Evolutionary conservation across 1,140 invertebrate species (phyloP).

Genomic region (Pseudoatta argentina): DNA sequence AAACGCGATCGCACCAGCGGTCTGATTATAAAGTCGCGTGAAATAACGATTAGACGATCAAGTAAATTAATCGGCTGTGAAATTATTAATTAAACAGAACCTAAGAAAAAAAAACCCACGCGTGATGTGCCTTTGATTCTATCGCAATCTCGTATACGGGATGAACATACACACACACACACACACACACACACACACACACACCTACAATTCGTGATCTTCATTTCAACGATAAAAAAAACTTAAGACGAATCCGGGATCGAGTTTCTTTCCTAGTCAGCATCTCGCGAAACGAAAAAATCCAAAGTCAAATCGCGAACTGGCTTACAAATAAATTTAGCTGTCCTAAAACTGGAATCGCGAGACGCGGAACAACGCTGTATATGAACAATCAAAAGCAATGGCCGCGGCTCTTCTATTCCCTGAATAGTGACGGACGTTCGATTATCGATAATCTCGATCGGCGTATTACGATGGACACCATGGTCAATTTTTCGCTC

Average conservation of each 20-base stretch:
- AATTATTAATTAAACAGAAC: slow-evolving; percentile 45
- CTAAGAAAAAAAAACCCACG: too few species aligned
- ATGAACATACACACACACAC: too few species aligned
- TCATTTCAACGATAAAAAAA: too few species aligned
- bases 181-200: too few species aligned
- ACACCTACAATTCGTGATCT: background rate
- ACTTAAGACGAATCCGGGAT: background rate
- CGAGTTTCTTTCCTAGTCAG: background rate
- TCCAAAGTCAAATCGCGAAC: background rate
- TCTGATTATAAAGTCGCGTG: slow-evolving; percentile 28
- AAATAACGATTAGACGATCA: slow-evolving; percentile 37
- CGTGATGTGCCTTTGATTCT: background rate
- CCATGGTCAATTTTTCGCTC: slow-evolving; percentile 58
- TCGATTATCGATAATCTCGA: slow-evolving; percentile 60
- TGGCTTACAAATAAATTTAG: background rate
- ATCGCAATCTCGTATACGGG: background rate
- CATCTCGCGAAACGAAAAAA: background rate
- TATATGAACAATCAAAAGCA: background rate
- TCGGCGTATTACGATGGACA: slow-evolving; percentile 29
- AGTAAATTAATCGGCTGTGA: slow-evolving; percentile 41
- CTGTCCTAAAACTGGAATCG: background rate
- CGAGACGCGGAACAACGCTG: background rate
- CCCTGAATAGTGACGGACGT: slow-evolving; percentile 54
- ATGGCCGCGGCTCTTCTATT: slow-evolving; percentile 29
- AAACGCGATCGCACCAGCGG: background rate